Evolutionary conservation across 2,113 vertebrate species (phyloP), one percentile per base, ranked within the genome.

Genomic region (Fulica atra): DNA sequence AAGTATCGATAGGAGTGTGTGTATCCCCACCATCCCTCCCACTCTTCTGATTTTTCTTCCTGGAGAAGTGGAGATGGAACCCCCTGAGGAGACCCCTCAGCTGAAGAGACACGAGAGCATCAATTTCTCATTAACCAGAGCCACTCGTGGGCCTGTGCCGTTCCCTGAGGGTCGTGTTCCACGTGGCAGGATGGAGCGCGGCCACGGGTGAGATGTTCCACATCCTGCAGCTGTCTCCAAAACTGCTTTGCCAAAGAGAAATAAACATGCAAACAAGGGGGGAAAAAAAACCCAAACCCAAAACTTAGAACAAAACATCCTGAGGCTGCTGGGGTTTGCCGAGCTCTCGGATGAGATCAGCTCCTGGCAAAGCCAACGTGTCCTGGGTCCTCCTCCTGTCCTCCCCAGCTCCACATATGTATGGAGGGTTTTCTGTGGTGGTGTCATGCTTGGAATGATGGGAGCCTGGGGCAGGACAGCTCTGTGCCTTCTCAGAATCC

Each of bases 371-470:
- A 86, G 46, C 57, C 2, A 13, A 5, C 0, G 31, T 21, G 25
- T 54, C 20, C 54, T 1, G 9, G 21, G 59, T 57, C 46, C 54
- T 29, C 33, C 53, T 64, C 18, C 0, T 3, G 29, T 26, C 72
- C 71, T 13, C 24, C 6, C 0, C 17, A 13, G 38, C 5, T 46
- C 36, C 28, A 1, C 1, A 5, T 4, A 23, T 24, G 16, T 38
- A 5, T 3, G 26, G 56, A 72, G 51, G 59, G 36, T 1, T 12
- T 53, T 33, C 35, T 2, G 7, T 11, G 28, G 28, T 5, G 0
- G 5, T 20, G 17, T 38, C 29, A 4, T 36, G 13, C 16, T 21
- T 38, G 36, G 3, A 13, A 8, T 15, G 29, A 4, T 0, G 9
- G 10, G 14, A 90, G 35, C 25, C 29, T 9, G 8, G 31, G 40